Evolutionary conservation across 2,797 vertebrate genomes (phyloP), one percentile per base, ranked within the genome.

Genomic region (Sebastes cheni): DNA sequence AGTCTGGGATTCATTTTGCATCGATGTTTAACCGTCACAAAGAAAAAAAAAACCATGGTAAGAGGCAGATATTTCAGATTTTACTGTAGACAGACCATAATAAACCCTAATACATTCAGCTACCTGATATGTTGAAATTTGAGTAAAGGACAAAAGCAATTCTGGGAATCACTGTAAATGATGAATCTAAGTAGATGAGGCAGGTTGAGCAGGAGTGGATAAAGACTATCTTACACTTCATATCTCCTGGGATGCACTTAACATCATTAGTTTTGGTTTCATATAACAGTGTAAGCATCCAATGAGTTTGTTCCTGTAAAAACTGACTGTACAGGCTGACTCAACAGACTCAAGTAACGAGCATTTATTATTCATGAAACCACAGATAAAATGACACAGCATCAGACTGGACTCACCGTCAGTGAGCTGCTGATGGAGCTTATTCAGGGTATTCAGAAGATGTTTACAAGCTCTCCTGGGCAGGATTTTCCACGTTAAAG

Each of bases 401-500:
- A 66, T 79, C 55, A 23, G 13, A 80, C 61, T 69, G 52, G 59
- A 97, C 97, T 98, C 93, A 99, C 99, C 96, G 91, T 98, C 97
- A 73, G 96, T 94, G 81, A 99, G 94, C 81, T 99, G 97, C 91
- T 98, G 98, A 93, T 99, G 94, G 61, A 99, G 95, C 85, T 96
- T 97, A 92, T 94, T 97, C 90, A 99, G 94, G 30, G 96, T 96
- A 88, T 97, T 99, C 92, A 99, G 96, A 88, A 99, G 96, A 92
- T 98, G 97, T 93, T 99, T 99, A 93, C 97, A 99, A 83, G 98
- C 97, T 93, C 98, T 98, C 95, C 99, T 97, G 84, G 99, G 99
- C 89, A 99, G 90, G 81, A 97, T 97, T 93, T 99, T 99, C 99
- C 98, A 99, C 0, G 97, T 97, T 81, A 98, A 89, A 82, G 96